Evolutionary conservation across 2,888 invertebrate species (phyloP).

Genomic region (Phalera bucephala): DNA sequence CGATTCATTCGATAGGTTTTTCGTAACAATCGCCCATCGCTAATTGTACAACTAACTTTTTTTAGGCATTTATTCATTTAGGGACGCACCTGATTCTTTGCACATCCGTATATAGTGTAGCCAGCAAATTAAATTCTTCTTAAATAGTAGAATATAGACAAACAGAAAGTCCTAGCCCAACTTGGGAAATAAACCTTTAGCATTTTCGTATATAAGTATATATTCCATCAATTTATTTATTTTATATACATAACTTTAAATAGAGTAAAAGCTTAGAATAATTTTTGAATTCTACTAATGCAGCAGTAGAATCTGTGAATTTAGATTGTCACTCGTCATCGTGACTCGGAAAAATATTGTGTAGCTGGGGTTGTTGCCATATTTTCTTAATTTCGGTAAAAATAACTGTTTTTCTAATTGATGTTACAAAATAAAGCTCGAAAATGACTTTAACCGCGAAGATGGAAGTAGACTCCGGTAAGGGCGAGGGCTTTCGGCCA

Average conservation of each 20-base stretch:
- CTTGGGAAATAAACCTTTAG: too few species aligned
- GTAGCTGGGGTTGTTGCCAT: conserved; percentile 4
- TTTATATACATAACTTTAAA: too few species aligned
- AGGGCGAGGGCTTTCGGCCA: conserved; percentile 95
- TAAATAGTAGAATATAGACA: too few species aligned
- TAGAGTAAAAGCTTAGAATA: too few species aligned
- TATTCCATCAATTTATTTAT: too few species aligned
- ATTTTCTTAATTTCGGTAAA: conserved; percentile 4
- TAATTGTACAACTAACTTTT: too few species aligned
- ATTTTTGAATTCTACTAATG: neutral
- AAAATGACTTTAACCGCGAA: conserved; percentile 69
- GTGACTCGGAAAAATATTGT: conserved; percentile 54
- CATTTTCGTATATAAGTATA: too few species aligned
- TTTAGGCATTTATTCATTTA: too few species aligned
- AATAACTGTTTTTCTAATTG: conserved; percentile 18
- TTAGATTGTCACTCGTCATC: conserved; percentile 1
- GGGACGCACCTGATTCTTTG: too few species aligned
- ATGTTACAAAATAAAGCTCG: conserved; percentile 30
- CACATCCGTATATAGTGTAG: neutral
- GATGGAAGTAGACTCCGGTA: conserved; percentile 89
- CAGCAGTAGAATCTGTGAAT: conserved; percentile 14
- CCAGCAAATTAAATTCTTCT: neutral
- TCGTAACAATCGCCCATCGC: too few species aligned
- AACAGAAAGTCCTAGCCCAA: too few species aligned
- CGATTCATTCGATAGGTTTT: too few species aligned